phyloP scores from a whole-genome alignment of 2,113 vertebrate genomes.

The Neomonachus schauinslandi region DNA sequence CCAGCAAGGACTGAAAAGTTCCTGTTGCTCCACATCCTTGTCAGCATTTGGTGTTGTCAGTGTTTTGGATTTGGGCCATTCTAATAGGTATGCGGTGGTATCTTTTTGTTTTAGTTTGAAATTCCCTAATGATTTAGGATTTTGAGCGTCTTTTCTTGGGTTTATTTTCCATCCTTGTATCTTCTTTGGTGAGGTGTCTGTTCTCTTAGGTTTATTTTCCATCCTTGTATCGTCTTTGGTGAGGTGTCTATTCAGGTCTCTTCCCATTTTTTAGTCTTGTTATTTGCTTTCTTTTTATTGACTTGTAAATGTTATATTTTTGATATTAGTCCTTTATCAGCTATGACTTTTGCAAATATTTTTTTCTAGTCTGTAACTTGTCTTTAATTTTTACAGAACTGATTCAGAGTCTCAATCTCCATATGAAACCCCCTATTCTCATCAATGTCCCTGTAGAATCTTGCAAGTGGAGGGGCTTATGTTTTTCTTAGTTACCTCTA shows the following conservation, averaged over 20 bases:
- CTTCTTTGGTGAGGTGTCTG: not conserved
- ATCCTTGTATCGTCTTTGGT: not conserved
- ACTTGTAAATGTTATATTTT: not conserved
- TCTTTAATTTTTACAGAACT: not conserved
- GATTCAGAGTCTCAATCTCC: not conserved
- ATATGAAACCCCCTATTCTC: not conserved
- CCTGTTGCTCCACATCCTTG: not conserved
- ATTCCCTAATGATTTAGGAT: not conserved
- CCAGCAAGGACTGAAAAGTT: not conserved
- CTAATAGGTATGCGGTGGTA: not conserved
- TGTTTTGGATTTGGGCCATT: not conserved
- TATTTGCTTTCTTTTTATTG: not conserved
- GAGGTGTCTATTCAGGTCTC: not conserved
- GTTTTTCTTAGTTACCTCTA: not conserved
- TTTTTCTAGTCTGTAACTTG: not conserved
- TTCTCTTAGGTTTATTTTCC: not conserved
- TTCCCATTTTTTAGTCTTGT: not conserved
- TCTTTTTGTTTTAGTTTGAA: not conserved
- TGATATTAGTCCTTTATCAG: not conserved
- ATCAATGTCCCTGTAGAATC: not conserved
- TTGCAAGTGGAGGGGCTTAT: not conserved
- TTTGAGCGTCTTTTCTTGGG: not conserved
- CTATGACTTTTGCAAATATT: not conserved
- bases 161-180: not conserved
- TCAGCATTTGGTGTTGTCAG: not conserved